phyloP scores from a whole-genome alignment of 2,888 invertebrate species.

The Diplazon laetatorius region DNA sequence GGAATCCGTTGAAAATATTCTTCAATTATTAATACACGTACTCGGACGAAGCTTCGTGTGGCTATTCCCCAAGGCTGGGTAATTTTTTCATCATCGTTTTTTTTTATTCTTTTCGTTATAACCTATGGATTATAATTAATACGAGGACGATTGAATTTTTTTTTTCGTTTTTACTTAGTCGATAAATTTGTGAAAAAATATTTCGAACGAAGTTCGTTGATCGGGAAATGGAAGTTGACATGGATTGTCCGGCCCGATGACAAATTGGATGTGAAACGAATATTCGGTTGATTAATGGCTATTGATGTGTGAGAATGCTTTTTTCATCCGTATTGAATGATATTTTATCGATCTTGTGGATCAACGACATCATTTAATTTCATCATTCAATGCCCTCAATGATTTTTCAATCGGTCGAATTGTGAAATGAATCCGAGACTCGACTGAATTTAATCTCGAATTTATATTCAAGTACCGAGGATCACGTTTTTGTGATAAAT shows the following conservation, averaged over 20 bases:
- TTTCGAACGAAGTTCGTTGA: background rate
- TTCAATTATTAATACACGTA: constrained; percentile 3
- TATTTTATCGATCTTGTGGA: too few relatives aligned
- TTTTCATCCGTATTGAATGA: too few relatives aligned
- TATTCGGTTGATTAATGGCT: too few relatives aligned
- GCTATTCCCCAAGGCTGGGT: background rate
- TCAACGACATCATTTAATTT: too few relatives aligned
- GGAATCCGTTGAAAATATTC: background rate
- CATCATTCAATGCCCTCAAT: too few relatives aligned
- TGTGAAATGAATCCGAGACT: too few relatives aligned
- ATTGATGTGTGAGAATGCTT: too few relatives aligned
- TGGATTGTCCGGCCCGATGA: background rate
- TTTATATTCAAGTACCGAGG: too few relatives aligned
- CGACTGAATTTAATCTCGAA: too few relatives aligned
- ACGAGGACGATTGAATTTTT: background rate
- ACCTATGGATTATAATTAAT: constrained; percentile 1
- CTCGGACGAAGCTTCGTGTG: background rate
- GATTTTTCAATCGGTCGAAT: too few relatives aligned
- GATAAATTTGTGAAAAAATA: background rate
- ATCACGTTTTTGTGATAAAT: too few relatives aligned
- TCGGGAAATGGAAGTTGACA: background rate
- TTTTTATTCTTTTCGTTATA: background rate
- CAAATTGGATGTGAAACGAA: background rate
- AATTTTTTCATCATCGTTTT: too few relatives aligned
- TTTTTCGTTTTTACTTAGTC: background rate